A percentile compares a stretch with the other conserved stretches of the same genome.
Conservation (phyloP, 2,113 vertebrate genomes). For the Monopterus albus region DNA sequence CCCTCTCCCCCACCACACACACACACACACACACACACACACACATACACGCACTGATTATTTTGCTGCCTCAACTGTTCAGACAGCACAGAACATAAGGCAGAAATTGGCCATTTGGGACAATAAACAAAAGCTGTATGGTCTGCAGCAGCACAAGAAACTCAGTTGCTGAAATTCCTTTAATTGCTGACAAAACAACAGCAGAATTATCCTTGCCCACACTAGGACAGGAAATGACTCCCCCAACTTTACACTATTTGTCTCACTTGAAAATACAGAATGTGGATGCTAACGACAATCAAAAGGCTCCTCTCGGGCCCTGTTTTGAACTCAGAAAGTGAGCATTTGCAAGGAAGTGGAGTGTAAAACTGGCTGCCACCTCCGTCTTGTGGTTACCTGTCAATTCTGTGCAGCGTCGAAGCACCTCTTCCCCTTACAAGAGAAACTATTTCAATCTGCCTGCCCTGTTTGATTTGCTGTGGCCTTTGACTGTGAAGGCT, state of each 20-base stretch:
- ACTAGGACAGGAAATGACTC: conserved; percentile 35
- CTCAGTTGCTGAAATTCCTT: conserved; percentile 62
- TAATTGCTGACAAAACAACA: conserved; percentile 75
- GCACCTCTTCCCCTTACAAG: conserved; percentile 32
- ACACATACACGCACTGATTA: conserved; percentile 35
- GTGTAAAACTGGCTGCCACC: conserved; percentile 28
- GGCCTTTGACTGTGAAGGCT: conserved; percentile 58
- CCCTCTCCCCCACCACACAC: too few species aligned
- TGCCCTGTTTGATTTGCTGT: conserved; percentile 61
- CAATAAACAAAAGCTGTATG: conserved; percentile 57
- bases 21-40: conserved; percentile 26
- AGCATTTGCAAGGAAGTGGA: conserved; percentile 25
- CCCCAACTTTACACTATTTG: conserved; percentile 2
- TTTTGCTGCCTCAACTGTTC: conserved; percentile 71
- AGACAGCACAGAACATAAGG: conserved; percentile 67
- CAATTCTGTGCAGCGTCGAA: conserved; percentile 17
- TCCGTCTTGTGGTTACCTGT: conserved; percentile 38
- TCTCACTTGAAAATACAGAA: conserved; percentile 18
- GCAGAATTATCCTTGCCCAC: conserved; percentile 54
- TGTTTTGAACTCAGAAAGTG: conserved; percentile 30
- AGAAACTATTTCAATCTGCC: conserved; percentile 50
- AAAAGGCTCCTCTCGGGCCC: conserved; percentile 35
- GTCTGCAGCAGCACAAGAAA: conserved; percentile 62
- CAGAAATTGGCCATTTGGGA: conserved; percentile 77
- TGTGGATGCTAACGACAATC: conserved; percentile 16